Evolutionary conservation across 92 coral and sea anemone genomes (phyloP), one percentile per base, ranked within the genome.

Genomic region (Parazoanthus swiftii): DNA sequence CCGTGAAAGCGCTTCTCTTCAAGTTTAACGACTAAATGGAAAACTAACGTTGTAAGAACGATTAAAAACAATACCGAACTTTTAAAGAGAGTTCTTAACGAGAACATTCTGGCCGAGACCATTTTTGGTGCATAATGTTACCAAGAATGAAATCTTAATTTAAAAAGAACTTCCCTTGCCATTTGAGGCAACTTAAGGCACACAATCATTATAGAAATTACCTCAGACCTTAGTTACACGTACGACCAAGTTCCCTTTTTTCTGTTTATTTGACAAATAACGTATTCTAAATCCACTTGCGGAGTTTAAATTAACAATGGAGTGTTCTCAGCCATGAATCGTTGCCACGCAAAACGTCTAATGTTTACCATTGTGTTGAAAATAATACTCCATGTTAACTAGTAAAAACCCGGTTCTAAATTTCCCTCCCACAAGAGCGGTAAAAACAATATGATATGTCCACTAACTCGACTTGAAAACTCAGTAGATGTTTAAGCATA

Each of bases 11-110:
- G 77, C 4, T 33, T 25, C 13, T 73, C 38, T 26, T 73, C 77
- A 15, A 73, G 77, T 73, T 73, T 33, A 15, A 73, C 37, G 42
- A 73, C 77, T 73, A 73, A 73, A 73, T 73, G 18, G 20, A 73
- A 73, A 73, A 11, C 77, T 73, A 73, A 73, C 77, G 77, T 73
- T 13, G 77, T 29, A 73, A 73, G 77, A 73, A 73, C 9, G n/a
- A 73, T 73, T 73, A 73, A 73, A 8, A 73, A 8, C 16, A 73
- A 36, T 10, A 73, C 42, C 20, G 77, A 29, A 36, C 77, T 73
- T 33, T 36, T 73, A 35, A 73, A 73, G 77, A 73, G 29, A 0
- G 77, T 73, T 36, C n/a, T 73, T 15, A 73, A 73, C 20, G 77
- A 73, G n/a, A 73, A 73, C 21, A 35, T 43, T 73, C 77, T 29